Conservation (phyloP, 2,113 vertebrate genomes). For the Zosterops hypoxanthus region DNA sequence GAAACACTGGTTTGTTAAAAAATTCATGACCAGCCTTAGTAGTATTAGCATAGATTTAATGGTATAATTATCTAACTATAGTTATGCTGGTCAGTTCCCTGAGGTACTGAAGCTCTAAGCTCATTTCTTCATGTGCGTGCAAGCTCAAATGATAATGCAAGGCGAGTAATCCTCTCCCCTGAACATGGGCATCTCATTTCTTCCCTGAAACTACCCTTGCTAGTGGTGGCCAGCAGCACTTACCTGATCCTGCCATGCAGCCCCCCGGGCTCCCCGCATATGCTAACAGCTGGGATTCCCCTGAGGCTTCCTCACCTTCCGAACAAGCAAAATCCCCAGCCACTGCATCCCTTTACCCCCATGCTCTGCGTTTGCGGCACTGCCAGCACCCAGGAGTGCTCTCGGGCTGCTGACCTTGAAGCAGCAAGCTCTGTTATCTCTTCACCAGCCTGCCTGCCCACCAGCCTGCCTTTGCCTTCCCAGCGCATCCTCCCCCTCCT, state of each 20-base stretch:
- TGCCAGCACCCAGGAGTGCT: background rate
- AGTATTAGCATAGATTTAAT: constrained; percentile 62
- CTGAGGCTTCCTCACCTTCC: background rate
- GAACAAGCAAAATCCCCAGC: background rate
- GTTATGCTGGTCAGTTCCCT: constrained; percentile 61
- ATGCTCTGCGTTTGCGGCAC: fast-evolving
- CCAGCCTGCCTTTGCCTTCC: background rate
- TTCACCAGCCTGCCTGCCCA: background rate
- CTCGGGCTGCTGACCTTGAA: constrained; percentile 16
- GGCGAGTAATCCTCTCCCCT: background rate
- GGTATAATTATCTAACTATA: constrained; percentile 62
- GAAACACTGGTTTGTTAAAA: constrained; percentile 44
- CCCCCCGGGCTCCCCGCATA: background rate
- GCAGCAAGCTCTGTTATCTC: background rate
- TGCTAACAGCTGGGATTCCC: background rate
- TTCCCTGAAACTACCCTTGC: background rate
- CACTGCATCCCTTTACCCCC: fast-evolving
- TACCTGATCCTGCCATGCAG: background rate
- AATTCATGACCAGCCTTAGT: constrained; percentile 46
- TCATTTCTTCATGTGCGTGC: background rate
- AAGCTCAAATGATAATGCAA: constrained; percentile 17
- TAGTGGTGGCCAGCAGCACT: background rate
- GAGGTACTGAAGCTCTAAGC: constrained; percentile 46
- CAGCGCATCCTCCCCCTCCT: background rate
- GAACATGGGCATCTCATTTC: background rate